Conservation (phyloP, 2,888 invertebrate genomes). For the Callyntrura guangdongensis region DNA sequence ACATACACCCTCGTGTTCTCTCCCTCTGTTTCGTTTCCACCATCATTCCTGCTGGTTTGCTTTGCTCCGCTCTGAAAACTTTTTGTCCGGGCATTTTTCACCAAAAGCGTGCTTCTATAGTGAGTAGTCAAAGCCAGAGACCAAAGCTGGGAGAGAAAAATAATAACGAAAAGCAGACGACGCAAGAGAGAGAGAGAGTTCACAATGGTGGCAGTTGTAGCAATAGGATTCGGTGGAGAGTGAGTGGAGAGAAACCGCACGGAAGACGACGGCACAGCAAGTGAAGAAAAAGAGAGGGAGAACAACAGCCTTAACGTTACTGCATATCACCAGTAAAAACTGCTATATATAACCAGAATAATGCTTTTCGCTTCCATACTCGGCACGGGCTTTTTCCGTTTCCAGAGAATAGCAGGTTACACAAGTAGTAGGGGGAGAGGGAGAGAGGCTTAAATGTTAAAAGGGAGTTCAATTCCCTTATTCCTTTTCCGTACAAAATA, state of each 20-base stretch:
- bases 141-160: constrained; percentile 11
- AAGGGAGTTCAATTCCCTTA: constrained; percentile 71
- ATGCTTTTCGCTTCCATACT: constrained; percentile 7
- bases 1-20: constrained; percentile 45
- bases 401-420: neutral
- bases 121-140: neutral
- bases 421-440: neutral
- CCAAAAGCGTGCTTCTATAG: constrained; percentile 21
- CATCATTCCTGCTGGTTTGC: constrained; percentile 3
- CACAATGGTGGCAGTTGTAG: constrained; percentile 7
- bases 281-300: constrained; percentile 41
- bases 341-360: neutral
- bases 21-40: no score
- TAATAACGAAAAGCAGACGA: neutral
- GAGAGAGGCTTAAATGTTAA: constrained; percentile 1
- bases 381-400: neutral
- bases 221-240: no score
- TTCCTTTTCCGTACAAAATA: neutral
- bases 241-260: constrained; percentile 68
- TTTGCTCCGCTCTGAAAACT: constrained; percentile 38
- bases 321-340: neutral
- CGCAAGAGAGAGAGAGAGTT: neutral
- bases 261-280: constrained; percentile 56
- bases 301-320: neutral
- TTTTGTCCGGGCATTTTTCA: constrained; percentile 64